Conservation (phyloP, 2,113 vertebrate species). For the Takifugu flavidus region DNA sequence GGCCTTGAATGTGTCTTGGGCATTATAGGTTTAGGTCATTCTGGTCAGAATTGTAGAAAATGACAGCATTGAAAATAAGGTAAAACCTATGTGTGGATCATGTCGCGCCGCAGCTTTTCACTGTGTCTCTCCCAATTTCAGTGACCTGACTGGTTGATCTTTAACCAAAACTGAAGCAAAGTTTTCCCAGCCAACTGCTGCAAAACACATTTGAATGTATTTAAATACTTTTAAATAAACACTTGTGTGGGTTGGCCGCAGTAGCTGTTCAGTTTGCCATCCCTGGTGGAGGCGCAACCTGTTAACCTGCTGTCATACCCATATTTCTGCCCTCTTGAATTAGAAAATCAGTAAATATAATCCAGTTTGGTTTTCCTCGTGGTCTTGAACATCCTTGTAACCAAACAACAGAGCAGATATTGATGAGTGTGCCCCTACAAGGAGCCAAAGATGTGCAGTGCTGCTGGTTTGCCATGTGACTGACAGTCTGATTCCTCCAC, state of each 20-base stretch:
- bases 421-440: conserved; percentile 19
- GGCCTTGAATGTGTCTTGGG: conserved; percentile 39
- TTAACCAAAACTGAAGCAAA: conserved; percentile 43
- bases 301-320: too few species aligned
- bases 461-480: conserved; percentile 32
- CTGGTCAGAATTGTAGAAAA: conserved; percentile 51
- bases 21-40: conserved; percentile 40
- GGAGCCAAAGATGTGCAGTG: conserved; percentile 35
- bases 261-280: too few species aligned
- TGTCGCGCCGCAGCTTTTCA: conserved; percentile 44
- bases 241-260: too few species aligned
- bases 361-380: conserved; percentile 17
- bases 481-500: conserved; percentile 42
- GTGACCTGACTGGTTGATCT: conserved; percentile 68
- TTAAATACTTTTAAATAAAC: conserved; percentile 31
- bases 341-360: background rate
- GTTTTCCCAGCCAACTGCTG: conserved; percentile 48
- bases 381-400: conserved; percentile 13
- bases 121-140: conserved; percentile 52
- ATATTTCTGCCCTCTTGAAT: too few species aligned
- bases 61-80: conserved; percentile 57
- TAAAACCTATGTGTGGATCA: conserved; percentile 65
- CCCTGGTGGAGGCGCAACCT: too few species aligned
- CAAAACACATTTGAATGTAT: conserved; percentile 63
- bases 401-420: conserved; percentile 28